Conservation (phyloP, 1,140 invertebrate genomes). For the Aphelenchoides fujianensis region DNA sequence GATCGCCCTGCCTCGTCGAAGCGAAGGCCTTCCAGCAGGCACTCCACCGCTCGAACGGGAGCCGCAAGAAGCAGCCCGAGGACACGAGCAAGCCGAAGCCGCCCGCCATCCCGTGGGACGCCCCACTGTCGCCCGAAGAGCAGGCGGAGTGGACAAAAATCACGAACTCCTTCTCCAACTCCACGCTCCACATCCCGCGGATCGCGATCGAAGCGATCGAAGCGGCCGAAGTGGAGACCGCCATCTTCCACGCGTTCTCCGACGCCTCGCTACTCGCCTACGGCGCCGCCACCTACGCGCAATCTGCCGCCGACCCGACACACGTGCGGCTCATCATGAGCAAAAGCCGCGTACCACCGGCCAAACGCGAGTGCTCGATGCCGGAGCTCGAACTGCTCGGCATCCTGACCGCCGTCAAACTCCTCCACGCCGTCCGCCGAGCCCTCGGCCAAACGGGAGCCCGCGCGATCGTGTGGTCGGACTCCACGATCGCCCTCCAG, state of each 20-base stretch:
- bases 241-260: conserved; percentile 19
- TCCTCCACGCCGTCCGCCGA: not conserved
- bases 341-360: conserved; percentile 17
- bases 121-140: not conserved
- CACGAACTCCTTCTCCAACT: conserved; percentile 24
- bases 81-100: not conserved
- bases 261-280: conserved; percentile 25
- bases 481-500: conserved; percentile 14
- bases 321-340: not conserved
- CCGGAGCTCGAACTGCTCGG: conserved; percentile 24
- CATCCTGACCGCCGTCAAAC: not conserved
- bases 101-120: not conserved
- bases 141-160: not conserved
- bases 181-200: conserved; percentile 11
- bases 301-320: not conserved
- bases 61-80: conserved; percentile 5
- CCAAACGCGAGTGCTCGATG: conserved; percentile 6
- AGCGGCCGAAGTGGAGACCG: too few relatives aligned
- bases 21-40: conserved; percentile 21
- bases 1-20: conserved; percentile 7
- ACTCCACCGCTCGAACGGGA: conserved; percentile 3
- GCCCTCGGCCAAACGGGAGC: not conserved
- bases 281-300: conserved; percentile 18
- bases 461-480: conserved; percentile 7
- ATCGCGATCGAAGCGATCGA: conserved; percentile 15